Conservation (phyloP, 2,888 invertebrate species). For the Mimas tiliae region DNA sequence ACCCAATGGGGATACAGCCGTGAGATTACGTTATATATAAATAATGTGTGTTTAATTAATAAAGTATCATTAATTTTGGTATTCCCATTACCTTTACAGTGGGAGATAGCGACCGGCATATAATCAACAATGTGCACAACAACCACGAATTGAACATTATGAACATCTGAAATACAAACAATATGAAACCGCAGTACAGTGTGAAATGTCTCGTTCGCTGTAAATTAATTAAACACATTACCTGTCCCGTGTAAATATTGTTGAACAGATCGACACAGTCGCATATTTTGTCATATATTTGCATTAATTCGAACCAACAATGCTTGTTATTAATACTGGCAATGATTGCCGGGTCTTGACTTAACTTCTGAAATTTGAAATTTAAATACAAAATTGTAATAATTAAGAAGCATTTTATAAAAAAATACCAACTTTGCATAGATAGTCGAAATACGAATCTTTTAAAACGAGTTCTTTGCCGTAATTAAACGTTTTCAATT, state of each 20-base stretch:
- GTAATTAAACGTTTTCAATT: constrained; percentile 38
- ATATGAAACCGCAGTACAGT: constrained; percentile 14
- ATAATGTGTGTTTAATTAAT: background rate
- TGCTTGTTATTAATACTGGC: constrained; percentile 40
- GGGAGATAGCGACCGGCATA: constrained; percentile 63
- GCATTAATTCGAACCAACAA: constrained; percentile 69
- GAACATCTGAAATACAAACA: constrained; percentile 53
- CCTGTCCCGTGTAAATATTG: constrained; percentile 63
- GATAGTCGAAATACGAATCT: constrained; percentile 37
- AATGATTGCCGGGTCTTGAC: constrained; percentile 39
- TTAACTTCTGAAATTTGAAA: constrained; percentile 39
- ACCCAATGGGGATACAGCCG: no score
- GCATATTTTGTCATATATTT: constrained; percentile 66
- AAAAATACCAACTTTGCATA: constrained; percentile 50
- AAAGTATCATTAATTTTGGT: background rate
- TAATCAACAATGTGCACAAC: constrained; percentile 54
- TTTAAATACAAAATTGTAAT: background rate
- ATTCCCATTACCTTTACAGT: constrained; percentile 51
- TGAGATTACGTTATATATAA: no score
- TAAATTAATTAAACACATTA: constrained; percentile 36
- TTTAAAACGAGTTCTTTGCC: constrained; percentile 42
- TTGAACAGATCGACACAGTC: constrained; percentile 62
- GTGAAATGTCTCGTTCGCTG: constrained; percentile 18
- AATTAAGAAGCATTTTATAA: background rate
- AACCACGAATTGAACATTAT: constrained; percentile 62